A percentile compares a stretch with the other conserved stretches of the same genome.
Conservation (phyloP, 2,797 vertebrate genomes). For the Lateolabrax maculatus region DNA sequence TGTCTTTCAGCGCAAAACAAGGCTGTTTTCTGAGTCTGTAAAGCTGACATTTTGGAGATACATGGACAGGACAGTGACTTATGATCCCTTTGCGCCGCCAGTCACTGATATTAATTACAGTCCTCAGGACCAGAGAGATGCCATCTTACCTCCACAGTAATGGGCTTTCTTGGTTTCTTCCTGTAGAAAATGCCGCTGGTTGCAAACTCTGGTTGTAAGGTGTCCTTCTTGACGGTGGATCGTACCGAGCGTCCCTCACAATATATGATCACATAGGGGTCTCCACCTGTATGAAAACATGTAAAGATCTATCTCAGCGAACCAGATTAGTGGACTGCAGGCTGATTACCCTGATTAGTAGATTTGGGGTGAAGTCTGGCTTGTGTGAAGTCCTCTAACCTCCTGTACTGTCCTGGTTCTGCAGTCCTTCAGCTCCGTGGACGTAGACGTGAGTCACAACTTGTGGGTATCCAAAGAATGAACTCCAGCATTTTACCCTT, state of each 20-base stretch:
- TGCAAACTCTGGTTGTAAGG: conserved; percentile 85
- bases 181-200: conserved; percentile 92
- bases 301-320: not conserved
- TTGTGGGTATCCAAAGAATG: conserved; percentile 90
- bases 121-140: not conserved
- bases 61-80: not conserved
- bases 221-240: conserved; percentile 84
- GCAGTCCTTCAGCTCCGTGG: conserved; percentile 86
- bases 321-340: not conserved
- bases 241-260: conserved; percentile 87
- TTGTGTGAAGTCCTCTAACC: conserved; percentile 65
- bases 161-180: conserved; percentile 86
- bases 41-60: not conserved
- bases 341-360: not conserved
- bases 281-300: conserved; percentile 83
- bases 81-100: not conserved
- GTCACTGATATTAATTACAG: conserved; percentile 3
- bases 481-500: conserved; percentile 86
- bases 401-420: conserved; percentile 83
- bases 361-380: not conserved
- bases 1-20: too few species aligned
- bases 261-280: conserved; percentile 92
- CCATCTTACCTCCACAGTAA: conserved; percentile 91
- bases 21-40: not conserved
- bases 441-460: conserved; percentile 90